Percentiles rank a stretch among this genome's conserved stretches.
phyloP scores from a whole-genome alignment of 2,888 invertebrate species.

The Cephus pygmeus region DNA sequence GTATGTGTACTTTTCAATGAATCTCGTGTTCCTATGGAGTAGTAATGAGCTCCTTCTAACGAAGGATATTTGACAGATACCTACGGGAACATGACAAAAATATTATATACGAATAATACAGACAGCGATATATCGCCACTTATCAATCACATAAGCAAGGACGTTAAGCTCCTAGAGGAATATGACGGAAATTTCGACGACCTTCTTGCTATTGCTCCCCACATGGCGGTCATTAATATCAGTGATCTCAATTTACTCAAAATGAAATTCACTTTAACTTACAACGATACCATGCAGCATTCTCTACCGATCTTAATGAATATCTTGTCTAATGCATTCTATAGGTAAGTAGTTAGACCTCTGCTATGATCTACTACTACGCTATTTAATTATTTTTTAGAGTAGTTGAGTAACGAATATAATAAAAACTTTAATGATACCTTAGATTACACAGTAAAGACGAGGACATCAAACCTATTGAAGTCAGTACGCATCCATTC shows the following conservation, averaged over 20 bases:
- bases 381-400: not conserved
- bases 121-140: slow-evolving; percentile 61
- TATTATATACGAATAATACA: slow-evolving; percentile 74
- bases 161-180: slow-evolving; percentile 63
- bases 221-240: slow-evolving; percentile 76
- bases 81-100: slow-evolving; percentile 71
- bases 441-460: slow-evolving; percentile 63
- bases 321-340: slow-evolving; percentile 77
- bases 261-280: slow-evolving; percentile 73
- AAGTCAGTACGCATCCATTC: slow-evolving; percentile 76
- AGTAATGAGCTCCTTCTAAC: slow-evolving; percentile 1
- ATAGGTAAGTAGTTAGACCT: slow-evolving; percentile 68
- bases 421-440: slow-evolving; percentile 14
- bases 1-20: slow-evolving; percentile 40
- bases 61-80: slow-evolving; percentile 61
- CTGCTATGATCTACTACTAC: not conserved
- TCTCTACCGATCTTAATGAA: slow-evolving; percentile 82
- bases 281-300: slow-evolving; percentile 85
- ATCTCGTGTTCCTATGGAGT: not conserved
- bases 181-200: slow-evolving; percentile 77
- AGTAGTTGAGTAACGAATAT: slow-evolving; percentile 11
- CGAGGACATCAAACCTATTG: slow-evolving; percentile 67
- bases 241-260: slow-evolving; percentile 69
- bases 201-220: slow-evolving; percentile 72
- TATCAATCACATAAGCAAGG: slow-evolving; percentile 48